Percentiles rank a stretch among this genome's conserved stretches.
Evolutionary conservation across 2,113 vertebrate genomes (phyloP).

Genomic region (Holacanthus passer): DNA sequence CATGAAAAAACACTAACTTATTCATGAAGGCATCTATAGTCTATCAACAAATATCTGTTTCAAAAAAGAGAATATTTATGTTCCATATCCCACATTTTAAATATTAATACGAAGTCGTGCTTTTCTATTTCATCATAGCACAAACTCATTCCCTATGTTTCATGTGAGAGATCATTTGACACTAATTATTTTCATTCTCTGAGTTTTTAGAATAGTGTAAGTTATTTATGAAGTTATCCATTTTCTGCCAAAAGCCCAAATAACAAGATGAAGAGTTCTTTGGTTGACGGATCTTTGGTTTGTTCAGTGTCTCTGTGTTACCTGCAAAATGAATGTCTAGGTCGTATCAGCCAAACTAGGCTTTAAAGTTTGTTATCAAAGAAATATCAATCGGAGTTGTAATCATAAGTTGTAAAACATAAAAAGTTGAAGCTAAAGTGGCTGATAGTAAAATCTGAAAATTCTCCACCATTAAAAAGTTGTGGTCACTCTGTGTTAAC

Average conservation of each 20-base stretch:
- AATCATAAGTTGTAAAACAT: too few relatives aligned
- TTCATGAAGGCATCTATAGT: neutral
- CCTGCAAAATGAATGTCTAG: too few relatives aligned
- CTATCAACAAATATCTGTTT: neutral
- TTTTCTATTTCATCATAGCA: neutral
- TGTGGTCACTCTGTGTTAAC: too few relatives aligned
- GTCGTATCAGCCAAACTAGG: too few relatives aligned
- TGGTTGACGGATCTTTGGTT: too few relatives aligned
- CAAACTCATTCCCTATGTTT: neutral
- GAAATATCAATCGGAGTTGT: too few relatives aligned
- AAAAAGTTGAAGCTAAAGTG: too few relatives aligned
- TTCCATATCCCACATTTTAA: neutral
- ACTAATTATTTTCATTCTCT: neutral
- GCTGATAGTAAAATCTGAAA: too few relatives aligned
- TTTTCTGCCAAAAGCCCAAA: neutral
- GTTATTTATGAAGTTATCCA: neutral
- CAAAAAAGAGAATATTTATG: neutral
- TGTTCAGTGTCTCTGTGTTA: too few relatives aligned
- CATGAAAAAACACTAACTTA: conserved; percentile 7
- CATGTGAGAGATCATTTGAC: neutral
- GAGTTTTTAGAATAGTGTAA: neutral
- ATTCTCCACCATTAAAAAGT: too few relatives aligned
- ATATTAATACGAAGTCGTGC: neutral
- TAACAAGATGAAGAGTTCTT: too few relatives aligned
- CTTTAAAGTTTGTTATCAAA: too few relatives aligned